Evolutionary conservation across 1,140 invertebrate genomes (phyloP).

Genomic region (Paraescarpia echinospica): DNA sequence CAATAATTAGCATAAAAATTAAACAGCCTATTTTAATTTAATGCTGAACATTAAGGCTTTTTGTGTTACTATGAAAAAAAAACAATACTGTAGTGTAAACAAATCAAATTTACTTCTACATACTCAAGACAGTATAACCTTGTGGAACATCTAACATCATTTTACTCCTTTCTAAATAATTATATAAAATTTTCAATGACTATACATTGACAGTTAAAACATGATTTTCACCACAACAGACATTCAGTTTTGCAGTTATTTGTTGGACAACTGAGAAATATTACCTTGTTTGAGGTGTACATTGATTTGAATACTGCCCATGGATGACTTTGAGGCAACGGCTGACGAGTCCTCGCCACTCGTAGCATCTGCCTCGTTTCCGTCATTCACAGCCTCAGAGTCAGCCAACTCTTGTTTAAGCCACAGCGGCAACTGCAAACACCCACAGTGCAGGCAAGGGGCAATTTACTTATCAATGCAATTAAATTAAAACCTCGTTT

Average conservation of each 20-base stretch:
- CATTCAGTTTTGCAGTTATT: constrained; percentile 8
- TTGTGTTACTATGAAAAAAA: too few species aligned
- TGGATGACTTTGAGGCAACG: constrained; percentile 42
- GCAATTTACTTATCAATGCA: too few species aligned
- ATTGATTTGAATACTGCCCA: constrained; percentile 53
- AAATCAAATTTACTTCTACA: too few species aligned
- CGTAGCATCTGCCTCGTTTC: constrained; percentile 51
- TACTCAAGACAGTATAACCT: background rate
- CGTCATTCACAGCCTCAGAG: constrained; percentile 40
- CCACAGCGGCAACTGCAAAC: constrained; percentile 54
- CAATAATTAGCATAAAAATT: too few species aligned
- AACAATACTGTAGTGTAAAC: too few species aligned
- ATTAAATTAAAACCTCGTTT: too few species aligned
- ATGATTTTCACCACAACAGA: too few species aligned
- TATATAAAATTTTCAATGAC: background rate
- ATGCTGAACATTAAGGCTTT: too few species aligned
- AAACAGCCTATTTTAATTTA: too few species aligned
- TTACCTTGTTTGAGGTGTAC: constrained; percentile 38
- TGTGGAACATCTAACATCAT: background rate
- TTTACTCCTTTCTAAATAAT: constrained; percentile 2
- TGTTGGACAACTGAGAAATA: background rate
- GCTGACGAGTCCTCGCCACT: constrained; percentile 40
- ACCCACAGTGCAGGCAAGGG: too few species aligned
- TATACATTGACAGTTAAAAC: too few species aligned
- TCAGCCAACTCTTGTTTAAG: constrained; percentile 57